These are phyloP conservation scores for Brachionichthys hirsutus DNA, from an alignment of 2,113 vertebrate genomes.

Conservation along the genomic window DNA sequence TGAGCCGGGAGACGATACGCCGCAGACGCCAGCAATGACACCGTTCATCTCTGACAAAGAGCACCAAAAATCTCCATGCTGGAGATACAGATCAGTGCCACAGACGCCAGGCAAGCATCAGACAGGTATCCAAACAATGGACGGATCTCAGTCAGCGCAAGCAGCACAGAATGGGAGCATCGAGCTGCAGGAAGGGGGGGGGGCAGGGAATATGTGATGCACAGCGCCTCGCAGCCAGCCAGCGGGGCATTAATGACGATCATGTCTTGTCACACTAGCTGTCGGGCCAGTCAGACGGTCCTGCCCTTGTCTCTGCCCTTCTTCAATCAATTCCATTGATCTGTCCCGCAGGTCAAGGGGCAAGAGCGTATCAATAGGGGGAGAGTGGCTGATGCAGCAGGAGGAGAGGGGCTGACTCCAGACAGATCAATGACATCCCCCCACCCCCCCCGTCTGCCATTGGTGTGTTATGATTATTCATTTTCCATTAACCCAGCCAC, in stretches of 20 bases:
- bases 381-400: conserved; percentile 89
- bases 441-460: conserved; percentile 76
- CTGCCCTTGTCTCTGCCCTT: conserved; percentile 80
- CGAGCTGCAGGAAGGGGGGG: conserved; percentile 24
- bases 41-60: conserved; percentile 23
- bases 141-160: conserved; percentile 47
- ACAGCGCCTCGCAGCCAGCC: conserved; percentile 53
- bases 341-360: conserved; percentile 86
- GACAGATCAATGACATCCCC: conserved; percentile 89
- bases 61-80: conserved; percentile 34
- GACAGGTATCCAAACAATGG: conserved; percentile 64
- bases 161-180: conserved; percentile 32
- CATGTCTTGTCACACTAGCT: conserved; percentile 79
- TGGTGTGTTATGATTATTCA: conserved; percentile 87
- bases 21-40: conserved; percentile 41
- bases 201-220: conserved; percentile 52
- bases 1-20: conserved; percentile 43
- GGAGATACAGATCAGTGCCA: conserved; percentile 42
- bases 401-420: conserved; percentile 81
- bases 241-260: conserved; percentile 76
- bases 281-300: conserved; percentile 79
- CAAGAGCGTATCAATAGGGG: conserved; percentile 85
- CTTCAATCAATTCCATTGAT: conserved; percentile 87
- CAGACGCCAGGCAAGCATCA: conserved; percentile 41
- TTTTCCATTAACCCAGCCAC: conserved; percentile 77